Evolutionary conservation across 2,888 invertebrate species (phyloP).

Genomic region (Philopedon plagiatum): DNA sequence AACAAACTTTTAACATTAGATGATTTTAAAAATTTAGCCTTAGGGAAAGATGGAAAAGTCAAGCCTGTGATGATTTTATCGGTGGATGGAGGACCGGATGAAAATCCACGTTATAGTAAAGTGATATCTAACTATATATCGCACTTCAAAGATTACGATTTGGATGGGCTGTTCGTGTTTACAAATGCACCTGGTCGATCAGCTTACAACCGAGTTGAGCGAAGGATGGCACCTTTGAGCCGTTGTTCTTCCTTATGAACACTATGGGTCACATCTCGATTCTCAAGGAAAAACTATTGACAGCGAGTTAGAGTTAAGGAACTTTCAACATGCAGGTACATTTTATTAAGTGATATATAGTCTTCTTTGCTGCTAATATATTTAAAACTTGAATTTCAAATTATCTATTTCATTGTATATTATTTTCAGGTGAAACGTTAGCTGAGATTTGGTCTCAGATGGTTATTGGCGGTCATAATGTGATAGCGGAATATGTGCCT

Average conservation of each 20-base stretch:
- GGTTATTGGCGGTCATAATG: background rate
- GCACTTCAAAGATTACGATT: background rate
- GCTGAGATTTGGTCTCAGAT: background rate
- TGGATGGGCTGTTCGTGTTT: background rate
- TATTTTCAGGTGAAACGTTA: background rate
- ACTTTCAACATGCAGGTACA: background rate
- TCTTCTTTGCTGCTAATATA: too few relatives aligned
- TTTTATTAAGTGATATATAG: too few relatives aligned
- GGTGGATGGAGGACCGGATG: conserved; percentile 56
- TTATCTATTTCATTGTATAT: too few relatives aligned
- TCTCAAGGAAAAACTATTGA: background rate
- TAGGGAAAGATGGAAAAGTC: too few relatives aligned
- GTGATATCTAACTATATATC: background rate
- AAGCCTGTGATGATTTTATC: too few relatives aligned
- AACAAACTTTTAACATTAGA: too few relatives aligned
- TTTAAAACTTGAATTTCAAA: too few relatives aligned
- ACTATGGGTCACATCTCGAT: background rate
- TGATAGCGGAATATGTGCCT: background rate
- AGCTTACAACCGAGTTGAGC: conserved; percentile 1
- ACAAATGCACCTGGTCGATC: conserved; percentile 6
- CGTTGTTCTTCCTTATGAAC: background rate
- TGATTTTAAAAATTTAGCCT: too few relatives aligned
- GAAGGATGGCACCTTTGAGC: conserved; percentile 3
- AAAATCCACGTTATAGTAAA: conserved; percentile 54
- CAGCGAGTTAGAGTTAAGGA: background rate